phyloP scores from a whole-genome alignment of 2,113 vertebrate genomes.

The Nerophis lumbriciformis region DNA sequence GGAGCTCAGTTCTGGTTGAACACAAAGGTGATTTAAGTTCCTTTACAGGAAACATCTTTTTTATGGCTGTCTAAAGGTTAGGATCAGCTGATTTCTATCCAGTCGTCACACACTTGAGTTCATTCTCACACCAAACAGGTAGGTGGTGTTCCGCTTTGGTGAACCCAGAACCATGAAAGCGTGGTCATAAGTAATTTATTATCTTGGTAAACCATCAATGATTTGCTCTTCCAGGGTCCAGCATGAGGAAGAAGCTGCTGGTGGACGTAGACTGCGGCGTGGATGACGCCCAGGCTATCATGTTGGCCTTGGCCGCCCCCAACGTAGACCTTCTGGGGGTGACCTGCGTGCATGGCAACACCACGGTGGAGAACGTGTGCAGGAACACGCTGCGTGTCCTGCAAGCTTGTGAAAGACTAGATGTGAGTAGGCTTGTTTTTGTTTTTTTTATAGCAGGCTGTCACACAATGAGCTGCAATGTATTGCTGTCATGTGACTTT shows the following conservation, averaged over 20 bases:
- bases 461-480: neutral
- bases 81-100: neutral
- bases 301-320: constrained; percentile 69
- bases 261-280: constrained; percentile 74
- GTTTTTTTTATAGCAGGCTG: neutral
- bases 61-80: neutral
- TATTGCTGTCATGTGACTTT: constrained; percentile 3
- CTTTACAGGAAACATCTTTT: neutral
- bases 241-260: constrained; percentile 65
- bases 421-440: constrained; percentile 45
- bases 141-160: neutral
- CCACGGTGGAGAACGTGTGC: constrained; percentile 72
- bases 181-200: neutral
- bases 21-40: too few species aligned
- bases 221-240: constrained; percentile 21
- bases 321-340: constrained; percentile 66
- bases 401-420: constrained; percentile 54
- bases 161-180: neutral
- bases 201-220: neutral
- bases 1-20: too few species aligned
- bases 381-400: constrained; percentile 70
- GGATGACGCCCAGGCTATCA: constrained; percentile 75
- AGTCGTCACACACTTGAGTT: neutral
- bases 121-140: neutral
- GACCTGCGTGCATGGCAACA: constrained; percentile 74